These are phyloP conservation scores for Hypomecis punctinalis DNA, from an alignment of 2,888 invertebrate species.

Conservation along the genomic window DNA sequence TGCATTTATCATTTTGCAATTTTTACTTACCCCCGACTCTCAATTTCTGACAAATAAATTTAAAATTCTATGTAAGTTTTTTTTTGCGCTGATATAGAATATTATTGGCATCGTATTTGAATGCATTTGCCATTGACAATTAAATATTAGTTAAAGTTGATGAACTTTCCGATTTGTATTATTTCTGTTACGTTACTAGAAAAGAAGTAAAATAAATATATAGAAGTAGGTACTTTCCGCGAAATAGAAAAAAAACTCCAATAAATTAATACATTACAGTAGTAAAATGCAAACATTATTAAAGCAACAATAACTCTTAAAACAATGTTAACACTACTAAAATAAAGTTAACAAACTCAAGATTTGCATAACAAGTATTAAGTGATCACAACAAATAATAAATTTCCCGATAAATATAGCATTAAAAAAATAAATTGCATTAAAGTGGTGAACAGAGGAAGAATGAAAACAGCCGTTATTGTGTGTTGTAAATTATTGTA, in stretches of 20 bases:
- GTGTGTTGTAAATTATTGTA: slow-evolving; percentile 34
- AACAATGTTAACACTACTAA: not conserved
- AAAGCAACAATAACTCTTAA: not conserved
- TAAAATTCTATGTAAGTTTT: no score
- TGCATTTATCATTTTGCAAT: no score
- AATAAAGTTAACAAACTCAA: slow-evolving; percentile 10
- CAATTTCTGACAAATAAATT: not conserved
- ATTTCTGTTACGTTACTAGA: no score
- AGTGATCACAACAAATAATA: slow-evolving; percentile 41
- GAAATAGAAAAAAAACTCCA: not conserved
- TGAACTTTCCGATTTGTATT: no score
- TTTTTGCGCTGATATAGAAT: no score
- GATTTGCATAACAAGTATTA: slow-evolving; percentile 28
- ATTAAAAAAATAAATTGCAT: slow-evolving; percentile 34
- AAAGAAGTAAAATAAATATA: no score
- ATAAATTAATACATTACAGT: not conserved
- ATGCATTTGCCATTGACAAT: no score
- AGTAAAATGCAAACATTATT: not conserved
- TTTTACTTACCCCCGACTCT: no score
- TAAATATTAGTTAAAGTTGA: no score
- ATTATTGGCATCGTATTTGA: no score
- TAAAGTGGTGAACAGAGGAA: slow-evolving; percentile 25
- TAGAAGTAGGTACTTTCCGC: not conserved
- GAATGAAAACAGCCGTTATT: slow-evolving; percentile 39
- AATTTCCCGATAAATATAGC: slow-evolving; percentile 34